These are phyloP conservation scores for Hemicentrotus pulcherrimus DNA, from an alignment of 35 echinoderm and acorn worm genomes.

Conservation along the genomic window DNA sequence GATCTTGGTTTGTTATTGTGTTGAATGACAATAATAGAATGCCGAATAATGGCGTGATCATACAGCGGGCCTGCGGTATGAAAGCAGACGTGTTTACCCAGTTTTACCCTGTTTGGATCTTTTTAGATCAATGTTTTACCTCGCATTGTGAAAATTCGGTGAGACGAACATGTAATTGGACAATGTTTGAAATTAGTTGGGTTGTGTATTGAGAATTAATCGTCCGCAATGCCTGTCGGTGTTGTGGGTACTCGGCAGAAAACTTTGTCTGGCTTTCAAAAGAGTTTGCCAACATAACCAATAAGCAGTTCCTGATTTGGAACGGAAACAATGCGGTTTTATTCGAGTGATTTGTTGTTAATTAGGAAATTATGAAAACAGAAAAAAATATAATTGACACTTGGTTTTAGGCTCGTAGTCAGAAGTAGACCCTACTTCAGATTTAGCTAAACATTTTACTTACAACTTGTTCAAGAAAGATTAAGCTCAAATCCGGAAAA, in stretches of 20 bases:
- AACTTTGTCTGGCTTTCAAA: not conserved
- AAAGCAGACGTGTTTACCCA: not conserved
- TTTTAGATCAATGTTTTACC: not conserved
- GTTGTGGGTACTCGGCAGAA: not conserved
- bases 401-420: not conserved
- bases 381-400: not conserved
- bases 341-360: not conserved
- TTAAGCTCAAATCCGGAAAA: too few relatives aligned
- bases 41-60: not conserved
- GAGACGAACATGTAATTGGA: not conserved
- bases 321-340: not conserved
- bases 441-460: too few relatives aligned
- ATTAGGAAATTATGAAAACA: not conserved
- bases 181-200: not conserved
- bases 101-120: not conserved
- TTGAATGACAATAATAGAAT: not conserved
- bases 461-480: too few relatives aligned
- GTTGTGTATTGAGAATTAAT: not conserved
- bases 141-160: not conserved
- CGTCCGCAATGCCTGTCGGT: not conserved
- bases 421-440: too few relatives aligned
- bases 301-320: not conserved
- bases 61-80: not conserved
- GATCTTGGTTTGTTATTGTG: not conserved
- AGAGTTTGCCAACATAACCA: not conserved